phyloP scores from a whole-genome alignment of 2,797 vertebrate species.

The Cossypha caffra region DNA sequence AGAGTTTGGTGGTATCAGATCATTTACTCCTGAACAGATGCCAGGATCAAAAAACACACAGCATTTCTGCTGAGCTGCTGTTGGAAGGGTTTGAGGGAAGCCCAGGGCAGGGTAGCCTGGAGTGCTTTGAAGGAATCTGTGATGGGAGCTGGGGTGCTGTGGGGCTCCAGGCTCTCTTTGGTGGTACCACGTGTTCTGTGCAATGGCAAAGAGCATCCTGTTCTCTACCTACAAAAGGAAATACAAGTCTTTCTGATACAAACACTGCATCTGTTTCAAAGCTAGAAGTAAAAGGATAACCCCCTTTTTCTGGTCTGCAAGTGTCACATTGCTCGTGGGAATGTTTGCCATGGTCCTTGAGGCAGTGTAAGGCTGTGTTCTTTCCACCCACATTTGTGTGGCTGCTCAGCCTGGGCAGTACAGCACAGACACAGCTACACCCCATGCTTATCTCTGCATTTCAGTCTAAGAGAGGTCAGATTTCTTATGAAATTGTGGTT shows the following conservation, averaged over 20 bases:
- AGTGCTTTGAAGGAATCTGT: not conserved
- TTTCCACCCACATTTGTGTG: not conserved
- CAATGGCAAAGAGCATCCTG: not conserved
- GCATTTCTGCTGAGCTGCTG: not conserved
- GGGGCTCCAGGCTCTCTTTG: not conserved
- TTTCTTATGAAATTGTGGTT: not conserved
- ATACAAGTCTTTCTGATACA: not conserved
- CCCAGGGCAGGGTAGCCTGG: not conserved
- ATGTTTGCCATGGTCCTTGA: rapidly evolving
- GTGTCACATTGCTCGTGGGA: rapidly evolving
- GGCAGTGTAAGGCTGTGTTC: not conserved
- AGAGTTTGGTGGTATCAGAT: not conserved
- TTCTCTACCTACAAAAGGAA: not conserved
- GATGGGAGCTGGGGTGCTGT: not conserved
- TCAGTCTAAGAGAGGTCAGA: not conserved
- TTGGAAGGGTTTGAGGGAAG: not conserved
- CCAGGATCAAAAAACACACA: not conserved
- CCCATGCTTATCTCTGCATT: not conserved
- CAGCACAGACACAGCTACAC: not conserved
- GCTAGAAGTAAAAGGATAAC: not conserved
- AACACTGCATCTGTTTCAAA: not conserved
- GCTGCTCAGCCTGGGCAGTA: not conserved
- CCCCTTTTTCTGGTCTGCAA: not conserved
- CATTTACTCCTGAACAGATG: not conserved
- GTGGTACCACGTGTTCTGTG: rapidly evolving